phyloP scores from a whole-genome alignment of 2,888 invertebrate genomes.

The Metellina segmentata region DNA sequence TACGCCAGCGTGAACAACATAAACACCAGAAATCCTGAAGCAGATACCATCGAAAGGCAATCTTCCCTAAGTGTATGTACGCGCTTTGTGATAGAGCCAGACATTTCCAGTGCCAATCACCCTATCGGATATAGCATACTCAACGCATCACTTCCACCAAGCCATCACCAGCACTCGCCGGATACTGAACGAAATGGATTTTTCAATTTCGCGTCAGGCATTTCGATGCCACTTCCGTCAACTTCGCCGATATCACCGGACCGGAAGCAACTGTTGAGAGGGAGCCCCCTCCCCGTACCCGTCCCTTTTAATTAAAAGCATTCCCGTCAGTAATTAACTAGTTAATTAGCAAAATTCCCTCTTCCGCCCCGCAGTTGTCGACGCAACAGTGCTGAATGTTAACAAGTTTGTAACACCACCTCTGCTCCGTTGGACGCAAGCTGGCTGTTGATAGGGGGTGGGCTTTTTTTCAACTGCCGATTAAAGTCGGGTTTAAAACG shows the following conservation, averaged over 20 bases:
- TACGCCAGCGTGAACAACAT: background rate
- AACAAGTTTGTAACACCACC: constrained; percentile 42
- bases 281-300: background rate
- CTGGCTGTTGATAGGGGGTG: background rate
- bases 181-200: constrained; percentile 18
- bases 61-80: background rate
- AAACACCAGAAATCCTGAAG: background rate
- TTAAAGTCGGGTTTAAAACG: background rate
- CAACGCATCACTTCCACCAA: background rate
- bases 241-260: background rate
- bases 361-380: background rate
- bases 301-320: constrained; percentile 52
- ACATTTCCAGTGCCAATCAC: background rate
- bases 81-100: background rate
- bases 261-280: constrained; percentile 43
- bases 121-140: background rate
- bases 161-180: background rate
- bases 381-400: constrained; percentile 32
- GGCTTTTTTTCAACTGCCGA: background rate
- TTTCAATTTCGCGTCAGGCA: constrained; percentile 37
- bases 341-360: constrained; percentile 55
- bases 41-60: background rate
- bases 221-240: background rate
- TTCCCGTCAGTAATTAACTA: constrained; percentile 49
- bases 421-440: background rate